phyloP scores from a whole-genome alignment of 2,113 vertebrate species.

The Jacana jacana region DNA sequence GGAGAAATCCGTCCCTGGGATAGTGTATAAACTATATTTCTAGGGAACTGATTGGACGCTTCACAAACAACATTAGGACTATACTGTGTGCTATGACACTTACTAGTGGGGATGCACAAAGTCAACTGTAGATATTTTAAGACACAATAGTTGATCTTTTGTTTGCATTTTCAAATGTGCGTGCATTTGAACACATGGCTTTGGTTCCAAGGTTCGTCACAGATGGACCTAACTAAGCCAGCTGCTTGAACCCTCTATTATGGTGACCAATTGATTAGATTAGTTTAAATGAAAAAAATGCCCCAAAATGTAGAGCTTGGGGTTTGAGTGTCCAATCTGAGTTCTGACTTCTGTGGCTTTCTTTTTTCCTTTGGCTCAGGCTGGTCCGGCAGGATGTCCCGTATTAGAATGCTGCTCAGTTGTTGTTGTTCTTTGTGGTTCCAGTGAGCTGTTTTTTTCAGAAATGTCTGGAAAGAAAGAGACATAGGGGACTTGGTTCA shows the following conservation, averaged over 20 bases:
- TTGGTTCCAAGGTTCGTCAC: conserved; percentile 5
- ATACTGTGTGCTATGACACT: background rate
- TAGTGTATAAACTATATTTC: background rate
- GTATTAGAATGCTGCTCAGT: conserved; percentile 17
- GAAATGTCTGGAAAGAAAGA: conserved; percentile 56
- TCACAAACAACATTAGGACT: background rate
- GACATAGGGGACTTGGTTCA: conserved; percentile 48
- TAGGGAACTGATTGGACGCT: background rate
- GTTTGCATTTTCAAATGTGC: background rate
- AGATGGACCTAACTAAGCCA: conserved; percentile 26
- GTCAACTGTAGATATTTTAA: conserved; percentile 33
- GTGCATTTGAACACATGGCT: conserved; percentile 32
- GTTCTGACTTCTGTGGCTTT: background rate
- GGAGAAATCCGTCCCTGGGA: background rate
- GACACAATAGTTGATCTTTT: background rate
- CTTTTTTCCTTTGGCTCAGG: conserved; percentile 16
- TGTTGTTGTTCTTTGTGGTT: conserved; percentile 60
- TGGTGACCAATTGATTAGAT: conserved; percentile 54
- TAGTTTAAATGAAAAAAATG: conserved; percentile 34
- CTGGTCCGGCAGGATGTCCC: conserved; percentile 56
- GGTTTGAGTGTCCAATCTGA: conserved; percentile 22
- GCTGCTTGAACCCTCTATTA: conserved; percentile 24
- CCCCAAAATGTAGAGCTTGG: background rate
- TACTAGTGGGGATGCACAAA: background rate
- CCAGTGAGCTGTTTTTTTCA: conserved; percentile 42